phyloP scores from a whole-genome alignment of 2,113 vertebrate species.

The Mola mola region DNA sequence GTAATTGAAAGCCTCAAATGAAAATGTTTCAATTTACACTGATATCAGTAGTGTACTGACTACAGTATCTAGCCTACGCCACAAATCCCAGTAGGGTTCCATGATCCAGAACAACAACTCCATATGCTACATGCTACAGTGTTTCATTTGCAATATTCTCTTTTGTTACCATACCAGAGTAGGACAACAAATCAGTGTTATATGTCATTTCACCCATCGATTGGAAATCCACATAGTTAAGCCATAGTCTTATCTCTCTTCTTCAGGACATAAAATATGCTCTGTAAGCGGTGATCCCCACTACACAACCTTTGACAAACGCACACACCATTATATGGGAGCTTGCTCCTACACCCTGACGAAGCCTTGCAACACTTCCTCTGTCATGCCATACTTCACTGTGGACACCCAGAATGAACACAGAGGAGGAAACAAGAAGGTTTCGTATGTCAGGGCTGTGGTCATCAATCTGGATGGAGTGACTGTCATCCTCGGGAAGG shows the following conservation, averaged over 20 bases:
- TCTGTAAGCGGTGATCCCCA: constrained; percentile 83
- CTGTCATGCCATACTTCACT: constrained; percentile 79
- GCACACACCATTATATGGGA: constrained; percentile 88
- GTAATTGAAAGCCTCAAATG: no score
- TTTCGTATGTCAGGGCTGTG: constrained; percentile 88
- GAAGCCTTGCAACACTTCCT: constrained; percentile 79
- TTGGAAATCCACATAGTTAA: not conserved
- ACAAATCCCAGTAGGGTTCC: no score
- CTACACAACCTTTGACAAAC: constrained; percentile 81
- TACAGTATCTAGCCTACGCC: no score
- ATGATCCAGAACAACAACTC: no score
- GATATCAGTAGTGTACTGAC: no score
- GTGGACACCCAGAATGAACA: constrained; percentile 88
- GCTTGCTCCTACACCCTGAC: constrained; percentile 89
- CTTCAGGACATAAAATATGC: constrained; percentile 66
- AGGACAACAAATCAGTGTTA: not conserved
- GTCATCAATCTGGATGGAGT: constrained; percentile 75
- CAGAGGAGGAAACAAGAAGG: constrained; percentile 82
- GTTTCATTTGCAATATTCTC: no score
- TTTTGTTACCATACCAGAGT: no score
- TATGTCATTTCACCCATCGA: no score
- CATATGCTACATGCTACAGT: no score
- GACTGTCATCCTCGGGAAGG: constrained; percentile 83
- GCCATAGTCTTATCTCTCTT: not conserved
- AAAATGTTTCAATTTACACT: no score